Evolutionary conservation across 23 tunicate genomes (phyloP).

Genomic region (Corella eumyota): DNA sequence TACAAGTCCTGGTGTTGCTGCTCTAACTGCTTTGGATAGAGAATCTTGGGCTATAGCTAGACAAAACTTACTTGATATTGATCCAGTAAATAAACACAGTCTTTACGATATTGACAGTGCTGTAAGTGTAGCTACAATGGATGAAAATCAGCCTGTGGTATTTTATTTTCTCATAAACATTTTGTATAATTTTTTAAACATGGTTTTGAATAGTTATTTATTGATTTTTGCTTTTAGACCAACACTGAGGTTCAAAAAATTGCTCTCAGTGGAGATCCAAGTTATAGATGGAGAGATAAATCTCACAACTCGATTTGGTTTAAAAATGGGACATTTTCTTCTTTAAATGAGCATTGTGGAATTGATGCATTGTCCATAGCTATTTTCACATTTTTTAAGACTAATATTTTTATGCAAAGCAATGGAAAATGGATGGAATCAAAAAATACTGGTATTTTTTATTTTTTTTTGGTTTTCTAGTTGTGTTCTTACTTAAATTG

Average conservation of each 20-base stretch:
- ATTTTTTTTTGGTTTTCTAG: too few species aligned
- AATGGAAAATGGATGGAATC: conserved; percentile 37
- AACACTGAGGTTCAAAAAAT: conserved; percentile 17
- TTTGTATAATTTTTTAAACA: too few species aligned
- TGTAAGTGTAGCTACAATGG: conserved; percentile 23
- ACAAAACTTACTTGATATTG: conserved; percentile 15
- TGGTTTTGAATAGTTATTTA: background rate
- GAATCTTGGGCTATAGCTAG: conserved; percentile 49
- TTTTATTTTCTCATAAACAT: too few species aligned
- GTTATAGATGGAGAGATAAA: conserved; percentile 65
- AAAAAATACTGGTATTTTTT: conserved; percentile 9
- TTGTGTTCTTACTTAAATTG: too few species aligned
- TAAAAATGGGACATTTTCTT: conserved; percentile 20
- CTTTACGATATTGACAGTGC: conserved; percentile 34
- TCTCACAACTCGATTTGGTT: conserved; percentile 29
- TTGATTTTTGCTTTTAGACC: background rate
- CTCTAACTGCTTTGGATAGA: conserved; percentile 51
- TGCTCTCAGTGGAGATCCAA: conserved; percentile 32
- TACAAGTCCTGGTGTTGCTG: conserved; percentile 28
- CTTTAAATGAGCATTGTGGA: conserved; percentile 35
- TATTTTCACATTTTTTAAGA: conserved; percentile 11
- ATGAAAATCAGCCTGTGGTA: conserved; percentile 24
- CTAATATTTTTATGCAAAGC: conserved; percentile 1
- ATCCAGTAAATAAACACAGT: conserved; percentile 13
- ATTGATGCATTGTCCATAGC: conserved; percentile 69